A percentile compares a stretch with the other conserved stretches of the same genome.
Evolutionary conservation across 2,888 invertebrate genomes (phyloP).

Genomic region (Temnothorax unifasciatus): DNA sequence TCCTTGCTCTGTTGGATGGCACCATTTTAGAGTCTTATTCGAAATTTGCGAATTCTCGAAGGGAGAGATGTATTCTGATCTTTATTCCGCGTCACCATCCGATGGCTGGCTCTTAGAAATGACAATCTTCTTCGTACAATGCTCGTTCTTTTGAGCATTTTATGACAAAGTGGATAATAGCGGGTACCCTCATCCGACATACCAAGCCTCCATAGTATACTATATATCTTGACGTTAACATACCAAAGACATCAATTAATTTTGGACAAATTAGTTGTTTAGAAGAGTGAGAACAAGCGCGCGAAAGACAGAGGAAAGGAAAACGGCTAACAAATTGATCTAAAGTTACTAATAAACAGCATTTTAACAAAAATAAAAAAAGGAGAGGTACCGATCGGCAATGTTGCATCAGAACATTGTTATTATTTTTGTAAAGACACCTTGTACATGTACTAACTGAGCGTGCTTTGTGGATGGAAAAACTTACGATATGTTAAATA

Average conservation of each 20-base stretch:
- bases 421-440: slow-evolving; percentile 85
- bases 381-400: slow-evolving; percentile 78
- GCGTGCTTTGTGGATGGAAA: slow-evolving; percentile 84
- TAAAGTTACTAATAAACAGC: slow-evolving; percentile 70
- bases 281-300: slow-evolving; percentile 39
- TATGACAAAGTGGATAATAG: slow-evolving; percentile 77
- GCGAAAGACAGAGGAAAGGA: slow-evolving; percentile 31
- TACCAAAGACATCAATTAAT: slow-evolving; percentile 84
- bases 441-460: slow-evolving; percentile 83
- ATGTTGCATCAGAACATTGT: slow-evolving; percentile 83
- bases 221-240: slow-evolving; percentile 83
- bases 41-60: background rate
- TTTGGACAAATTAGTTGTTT: slow-evolving; percentile 73
- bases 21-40: background rate
- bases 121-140: slow-evolving; percentile 4
- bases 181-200: slow-evolving; percentile 80
- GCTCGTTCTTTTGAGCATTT: slow-evolving; percentile 61
- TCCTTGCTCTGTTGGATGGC: slow-evolving; percentile 6
- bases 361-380: slow-evolving; percentile 69
- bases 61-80: background rate
- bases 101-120: slow-evolving; percentile 10
- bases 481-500: slow-evolving; percentile 85
- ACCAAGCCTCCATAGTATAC: slow-evolving; percentile 78
- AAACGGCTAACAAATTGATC: slow-evolving; percentile 57
- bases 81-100: background rate